Evolutionary conservation across 2,113 vertebrate species (phyloP).

Genomic region (Callaeas wilsoni): DNA sequence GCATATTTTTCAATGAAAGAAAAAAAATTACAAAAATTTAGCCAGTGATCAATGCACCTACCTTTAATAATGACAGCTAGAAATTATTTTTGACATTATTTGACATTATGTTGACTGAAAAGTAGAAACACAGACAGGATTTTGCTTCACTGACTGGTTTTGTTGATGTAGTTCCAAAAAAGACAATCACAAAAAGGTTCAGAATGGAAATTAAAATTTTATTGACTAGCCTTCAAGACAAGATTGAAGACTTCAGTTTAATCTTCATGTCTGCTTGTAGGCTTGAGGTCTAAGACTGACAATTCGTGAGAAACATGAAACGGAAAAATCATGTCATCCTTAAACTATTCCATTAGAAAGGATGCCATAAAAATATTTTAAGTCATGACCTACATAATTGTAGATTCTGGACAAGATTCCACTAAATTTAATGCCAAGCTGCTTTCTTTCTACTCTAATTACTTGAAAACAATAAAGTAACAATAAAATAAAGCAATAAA

Average conservation of each 20-base stretch:
- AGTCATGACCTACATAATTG: neutral
- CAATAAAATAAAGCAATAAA: neutral
- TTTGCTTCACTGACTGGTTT: neutral
- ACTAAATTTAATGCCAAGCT: neutral
- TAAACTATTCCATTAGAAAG: neutral
- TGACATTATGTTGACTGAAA: neutral
- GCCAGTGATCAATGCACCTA: neutral
- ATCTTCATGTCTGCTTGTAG: neutral
- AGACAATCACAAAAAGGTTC: neutral
- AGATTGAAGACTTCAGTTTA: neutral
- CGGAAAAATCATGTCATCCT: neutral
- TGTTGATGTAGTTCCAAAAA: neutral
- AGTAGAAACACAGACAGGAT: neutral
- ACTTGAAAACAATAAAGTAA: too few species aligned
- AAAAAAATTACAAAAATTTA: neutral
- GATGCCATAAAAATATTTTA: neutral
- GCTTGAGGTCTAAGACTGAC: neutral
- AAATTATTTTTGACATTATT: neutral
- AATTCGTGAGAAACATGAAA: neutral
- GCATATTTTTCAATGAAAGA: neutral
- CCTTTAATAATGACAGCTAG: neutral
- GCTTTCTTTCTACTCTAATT: neutral
- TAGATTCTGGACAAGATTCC: neutral
- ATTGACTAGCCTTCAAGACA: neutral
- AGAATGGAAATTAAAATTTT: neutral